These are phyloP conservation scores for Syrmaticus mikado DNA, from an alignment of 2,113 vertebrate genomes.

Conservation along the genomic window DNA sequence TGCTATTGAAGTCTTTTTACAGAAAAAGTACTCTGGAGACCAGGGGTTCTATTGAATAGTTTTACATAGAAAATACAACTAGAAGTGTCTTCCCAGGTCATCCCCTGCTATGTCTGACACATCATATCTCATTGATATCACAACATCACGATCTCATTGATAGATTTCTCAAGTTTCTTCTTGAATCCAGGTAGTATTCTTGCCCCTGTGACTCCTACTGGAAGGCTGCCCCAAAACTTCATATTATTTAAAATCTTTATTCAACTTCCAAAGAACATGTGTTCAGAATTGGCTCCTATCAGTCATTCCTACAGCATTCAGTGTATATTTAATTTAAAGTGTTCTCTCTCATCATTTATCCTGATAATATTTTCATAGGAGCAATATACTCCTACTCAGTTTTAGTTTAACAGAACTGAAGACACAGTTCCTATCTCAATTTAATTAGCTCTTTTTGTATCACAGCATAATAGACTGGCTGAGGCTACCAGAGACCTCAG, in stretches of 20 bases:
- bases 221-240: constrained; percentile 28
- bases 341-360: neutral
- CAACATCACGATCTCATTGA: constrained; percentile 65
- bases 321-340: neutral
- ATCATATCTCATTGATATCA: constrained; percentile 52
- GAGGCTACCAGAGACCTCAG: neutral
- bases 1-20: constrained; percentile 59
- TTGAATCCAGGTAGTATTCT: constrained; percentile 33
- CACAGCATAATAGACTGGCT: neutral
- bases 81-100: constrained; percentile 57
- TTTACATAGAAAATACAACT: constrained; percentile 61
- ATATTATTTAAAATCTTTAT: constrained; percentile 13
- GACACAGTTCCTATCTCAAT: neutral
- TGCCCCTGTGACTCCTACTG: constrained; percentile 27
- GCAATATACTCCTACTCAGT: neutral
- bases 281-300: neutral
- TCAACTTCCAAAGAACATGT: neutral
- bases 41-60: constrained; percentile 44
- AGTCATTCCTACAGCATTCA: neutral
- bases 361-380: neutral
- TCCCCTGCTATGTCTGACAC: constrained; percentile 1
- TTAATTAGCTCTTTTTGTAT: constrained; percentile 7
- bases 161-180: constrained; percentile 60
- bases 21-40: constrained; percentile 47
- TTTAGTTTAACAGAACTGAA: constrained; percentile 16